phyloP scores from a whole-genome alignment of 64 coral and sea anemone species.

The Anthopleura sola region DNA sequence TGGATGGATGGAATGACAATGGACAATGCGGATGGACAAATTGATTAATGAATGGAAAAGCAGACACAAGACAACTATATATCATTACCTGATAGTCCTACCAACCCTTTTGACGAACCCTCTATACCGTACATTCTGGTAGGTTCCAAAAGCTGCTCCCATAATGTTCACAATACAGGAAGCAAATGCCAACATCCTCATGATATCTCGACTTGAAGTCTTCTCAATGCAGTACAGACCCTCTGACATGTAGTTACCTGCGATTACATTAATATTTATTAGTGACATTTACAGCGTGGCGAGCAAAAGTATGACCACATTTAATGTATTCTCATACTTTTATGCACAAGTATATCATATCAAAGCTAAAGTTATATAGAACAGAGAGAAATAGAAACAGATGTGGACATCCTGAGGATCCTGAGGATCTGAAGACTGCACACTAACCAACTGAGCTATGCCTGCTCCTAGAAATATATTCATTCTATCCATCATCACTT shows the following conservation, averaged over 20 bases:
- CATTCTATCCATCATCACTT: neutral
- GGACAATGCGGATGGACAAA: neutral
- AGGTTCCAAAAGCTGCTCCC: conserved; percentile 81
- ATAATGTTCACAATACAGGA: conserved; percentile 80
- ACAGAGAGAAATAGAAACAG: no score
- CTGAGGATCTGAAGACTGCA: no score
- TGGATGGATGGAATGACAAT: neutral
- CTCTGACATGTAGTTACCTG: conserved; percentile 72
- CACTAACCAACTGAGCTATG: no score
- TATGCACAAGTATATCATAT: no score
- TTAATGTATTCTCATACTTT: no score
- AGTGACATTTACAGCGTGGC: neutral
- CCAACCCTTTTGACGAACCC: conserved; percentile 93
- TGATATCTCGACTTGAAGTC: conserved; percentile 69
- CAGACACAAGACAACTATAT: neutral
- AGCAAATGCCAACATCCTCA: conserved; percentile 92
- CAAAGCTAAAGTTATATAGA: no score
- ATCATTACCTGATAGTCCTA: conserved; percentile 73
- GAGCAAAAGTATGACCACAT: no score
- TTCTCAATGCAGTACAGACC: conserved; percentile 58
- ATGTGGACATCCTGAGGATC: no score
- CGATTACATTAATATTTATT: neutral
- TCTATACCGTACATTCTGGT: conserved; percentile 81
- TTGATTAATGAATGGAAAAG: neutral
- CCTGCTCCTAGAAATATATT: no score